These are phyloP conservation scores for Eriosoma lanigerum DNA, from an alignment of 1,140 invertebrate species.

Conservation along the genomic window DNA sequence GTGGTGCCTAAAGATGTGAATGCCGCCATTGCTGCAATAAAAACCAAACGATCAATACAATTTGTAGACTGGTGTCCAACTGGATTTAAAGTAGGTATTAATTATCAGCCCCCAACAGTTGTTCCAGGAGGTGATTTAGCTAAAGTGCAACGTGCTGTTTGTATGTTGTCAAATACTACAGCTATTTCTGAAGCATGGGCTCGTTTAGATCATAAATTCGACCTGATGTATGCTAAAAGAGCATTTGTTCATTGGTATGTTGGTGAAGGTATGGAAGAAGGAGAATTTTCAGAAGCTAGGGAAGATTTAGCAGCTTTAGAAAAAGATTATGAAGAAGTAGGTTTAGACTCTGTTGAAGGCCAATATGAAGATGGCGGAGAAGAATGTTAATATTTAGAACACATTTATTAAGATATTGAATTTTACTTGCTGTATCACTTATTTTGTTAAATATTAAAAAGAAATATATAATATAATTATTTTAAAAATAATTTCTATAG, in stretches of 20 bases:
- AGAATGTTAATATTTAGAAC: constrained; percentile 54
- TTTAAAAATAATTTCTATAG: no score
- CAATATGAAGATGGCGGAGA: constrained; percentile 73
- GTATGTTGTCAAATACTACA: constrained; percentile 71
- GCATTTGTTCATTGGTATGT: constrained; percentile 79
- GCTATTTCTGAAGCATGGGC: constrained; percentile 78
- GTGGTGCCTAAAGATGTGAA: constrained; percentile 81
- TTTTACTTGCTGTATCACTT: no score
- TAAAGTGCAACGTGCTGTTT: constrained; percentile 79
- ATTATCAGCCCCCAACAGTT: constrained; percentile 70
- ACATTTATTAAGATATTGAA: no score
- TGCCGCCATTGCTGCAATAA: constrained; percentile 80
- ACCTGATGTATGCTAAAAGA: constrained; percentile 77
- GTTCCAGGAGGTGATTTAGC: constrained; percentile 79
- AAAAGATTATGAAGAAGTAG: constrained; percentile 69
- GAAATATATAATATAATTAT: no score
- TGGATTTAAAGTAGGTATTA: constrained; percentile 72
- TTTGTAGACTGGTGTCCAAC: constrained; percentile 60
- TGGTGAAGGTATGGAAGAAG: constrained; percentile 76
- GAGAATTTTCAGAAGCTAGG: constrained; percentile 74
- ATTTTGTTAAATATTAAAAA: no score
- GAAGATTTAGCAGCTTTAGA: constrained; percentile 74
- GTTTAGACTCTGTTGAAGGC: constrained; percentile 66
- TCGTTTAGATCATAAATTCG: constrained; percentile 73
- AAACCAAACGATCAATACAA: constrained; percentile 66